Evolutionary conservation across 1,140 invertebrate genomes (phyloP).

Genomic region (Tachypleus tridentatus): DNA sequence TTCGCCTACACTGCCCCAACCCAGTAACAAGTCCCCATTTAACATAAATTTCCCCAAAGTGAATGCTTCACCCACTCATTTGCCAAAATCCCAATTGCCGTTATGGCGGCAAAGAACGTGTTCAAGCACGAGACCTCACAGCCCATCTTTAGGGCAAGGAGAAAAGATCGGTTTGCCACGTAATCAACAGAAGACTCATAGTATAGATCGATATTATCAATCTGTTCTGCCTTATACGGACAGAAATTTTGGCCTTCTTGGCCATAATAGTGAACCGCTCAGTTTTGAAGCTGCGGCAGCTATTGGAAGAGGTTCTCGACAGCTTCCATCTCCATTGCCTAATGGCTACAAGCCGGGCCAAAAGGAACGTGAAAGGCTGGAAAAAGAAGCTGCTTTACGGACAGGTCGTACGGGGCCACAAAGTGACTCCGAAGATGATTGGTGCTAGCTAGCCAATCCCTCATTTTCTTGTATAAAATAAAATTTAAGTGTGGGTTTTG

Average conservation of each 20-base stretch:
- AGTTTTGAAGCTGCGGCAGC: constrained; percentile 82
- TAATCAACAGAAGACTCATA: neutral
- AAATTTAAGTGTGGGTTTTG: too few relatives aligned
- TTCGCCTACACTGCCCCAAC: constrained; percentile 31
- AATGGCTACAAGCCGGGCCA: constrained; percentile 62
- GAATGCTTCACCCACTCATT: constrained; percentile 79
- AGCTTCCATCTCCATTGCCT: constrained; percentile 67
- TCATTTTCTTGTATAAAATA: too few relatives aligned
- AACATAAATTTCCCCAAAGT: constrained; percentile 82
- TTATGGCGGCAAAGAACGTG: constrained; percentile 12
- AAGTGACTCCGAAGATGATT: constrained; percentile 32
- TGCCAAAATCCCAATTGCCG: constrained; percentile 26
- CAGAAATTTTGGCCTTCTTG: constrained; percentile 1
- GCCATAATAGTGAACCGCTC: constrained; percentile 38
- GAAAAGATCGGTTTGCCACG: constrained; percentile 11
- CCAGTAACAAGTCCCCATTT: constrained; percentile 5
- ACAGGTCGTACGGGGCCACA: constrained; percentile 16
- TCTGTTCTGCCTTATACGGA: too few relatives aligned
- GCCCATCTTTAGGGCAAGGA: constrained; percentile 10
- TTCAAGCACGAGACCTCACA: neutral
- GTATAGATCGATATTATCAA: neutral
- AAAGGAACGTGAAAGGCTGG: constrained; percentile 4
- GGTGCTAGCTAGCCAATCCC: constrained; percentile 29
- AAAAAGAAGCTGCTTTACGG: constrained; percentile 5
- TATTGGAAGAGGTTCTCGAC: constrained; percentile 64